A percentile compares a stretch with the other conserved stretches of the same genome.
These are phyloP conservation scores for Zaprionus kolodkinae DNA, from an alignment of 1,140 invertebrate genomes.

Conservation along the genomic window DNA sequence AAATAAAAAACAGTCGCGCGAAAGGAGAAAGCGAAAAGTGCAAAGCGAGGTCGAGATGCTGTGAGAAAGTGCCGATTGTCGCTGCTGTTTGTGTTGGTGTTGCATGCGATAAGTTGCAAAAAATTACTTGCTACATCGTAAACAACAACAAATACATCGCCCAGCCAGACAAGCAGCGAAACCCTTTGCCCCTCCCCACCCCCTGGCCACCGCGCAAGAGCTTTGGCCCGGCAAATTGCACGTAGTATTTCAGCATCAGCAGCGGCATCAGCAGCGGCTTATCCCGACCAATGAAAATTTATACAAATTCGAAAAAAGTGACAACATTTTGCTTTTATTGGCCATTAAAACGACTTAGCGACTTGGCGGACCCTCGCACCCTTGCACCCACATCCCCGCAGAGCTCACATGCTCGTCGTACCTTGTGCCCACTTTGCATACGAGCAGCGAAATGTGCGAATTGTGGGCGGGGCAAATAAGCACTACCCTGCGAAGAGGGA, in stretches of 20 bases:
- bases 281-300: slow-evolving; percentile 84
- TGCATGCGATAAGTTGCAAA: slow-evolving; percentile 80
- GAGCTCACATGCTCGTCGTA: slow-evolving; percentile 61
- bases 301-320: slow-evolving; percentile 83
- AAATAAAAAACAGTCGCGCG: slow-evolving; percentile 14
- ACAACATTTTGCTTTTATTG: slow-evolving; percentile 84
- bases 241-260: slow-evolving; percentile 83
- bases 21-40: slow-evolving; percentile 50
- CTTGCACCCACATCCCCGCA: neutral
- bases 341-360: slow-evolving; percentile 84
- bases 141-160: slow-evolving; percentile 64
- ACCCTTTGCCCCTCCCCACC: slow-evolving; percentile 52
- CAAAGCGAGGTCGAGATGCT: slow-evolving; percentile 34
- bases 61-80: slow-evolving; percentile 36
- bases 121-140: slow-evolving; percentile 77
- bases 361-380: slow-evolving; percentile 60
- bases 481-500: slow-evolving; percentile 24
- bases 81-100: slow-evolving; percentile 38
- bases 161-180: slow-evolving; percentile 30
- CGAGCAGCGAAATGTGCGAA: slow-evolving; percentile 35
- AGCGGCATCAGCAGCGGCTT: slow-evolving; percentile 64
- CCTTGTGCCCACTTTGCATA: slow-evolving; percentile 63
- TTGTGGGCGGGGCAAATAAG: slow-evolving; percentile 18
- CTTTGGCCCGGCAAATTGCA: slow-evolving; percentile 61
- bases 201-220: neutral